These are phyloP conservation scores for Proterorhinus semilunaris DNA, from an alignment of 2,113 vertebrate genomes.

Conservation along the genomic window DNA sequence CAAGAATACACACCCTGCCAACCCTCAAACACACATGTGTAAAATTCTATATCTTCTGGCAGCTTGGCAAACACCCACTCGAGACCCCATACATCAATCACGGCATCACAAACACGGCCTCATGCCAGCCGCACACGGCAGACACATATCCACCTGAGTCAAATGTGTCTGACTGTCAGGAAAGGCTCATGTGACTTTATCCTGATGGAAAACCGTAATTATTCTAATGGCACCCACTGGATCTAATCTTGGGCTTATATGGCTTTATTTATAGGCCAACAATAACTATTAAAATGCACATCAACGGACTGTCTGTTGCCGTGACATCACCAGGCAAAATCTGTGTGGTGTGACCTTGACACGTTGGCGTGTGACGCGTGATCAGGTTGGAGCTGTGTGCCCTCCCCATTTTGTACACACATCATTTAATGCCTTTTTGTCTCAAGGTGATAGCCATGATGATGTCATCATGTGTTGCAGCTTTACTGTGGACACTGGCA, in stretches of 20 bases:
- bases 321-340: slow-evolving; percentile 45
- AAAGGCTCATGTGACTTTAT: slow-evolving; percentile 41
- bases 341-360: slow-evolving; percentile 49
- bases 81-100: slow-evolving; percentile 59
- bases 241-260: slow-evolving; percentile 31
- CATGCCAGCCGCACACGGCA: slow-evolving; percentile 17
- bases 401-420: slow-evolving; percentile 7
- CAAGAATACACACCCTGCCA: slow-evolving; percentile 13
- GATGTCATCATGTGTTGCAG: slow-evolving; percentile 39
- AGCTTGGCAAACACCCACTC: slow-evolving; percentile 48
- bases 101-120: slow-evolving; percentile 32
- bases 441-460: slow-evolving; percentile 52
- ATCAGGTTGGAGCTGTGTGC: slow-evolving; percentile 26
- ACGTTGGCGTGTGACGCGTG: slow-evolving; percentile 20
- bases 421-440: slow-evolving; percentile 44
- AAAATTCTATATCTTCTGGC: slow-evolving; percentile 45
- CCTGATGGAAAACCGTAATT: slow-evolving; percentile 47
- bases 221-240: slow-evolving; percentile 41
- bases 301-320: slow-evolving; percentile 24
- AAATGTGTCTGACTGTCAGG: slow-evolving; percentile 38
- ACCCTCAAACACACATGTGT: slow-evolving; percentile 13
- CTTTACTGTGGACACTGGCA: slow-evolving; percentile 50
- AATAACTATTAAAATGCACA: slow-evolving; percentile 32
- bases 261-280: slow-evolving; percentile 41
- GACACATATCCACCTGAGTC: slow-evolving; percentile 25